Conservation (phyloP, 2,797 vertebrate genomes). For the Xiphorhynchus erythropygius region DNA sequence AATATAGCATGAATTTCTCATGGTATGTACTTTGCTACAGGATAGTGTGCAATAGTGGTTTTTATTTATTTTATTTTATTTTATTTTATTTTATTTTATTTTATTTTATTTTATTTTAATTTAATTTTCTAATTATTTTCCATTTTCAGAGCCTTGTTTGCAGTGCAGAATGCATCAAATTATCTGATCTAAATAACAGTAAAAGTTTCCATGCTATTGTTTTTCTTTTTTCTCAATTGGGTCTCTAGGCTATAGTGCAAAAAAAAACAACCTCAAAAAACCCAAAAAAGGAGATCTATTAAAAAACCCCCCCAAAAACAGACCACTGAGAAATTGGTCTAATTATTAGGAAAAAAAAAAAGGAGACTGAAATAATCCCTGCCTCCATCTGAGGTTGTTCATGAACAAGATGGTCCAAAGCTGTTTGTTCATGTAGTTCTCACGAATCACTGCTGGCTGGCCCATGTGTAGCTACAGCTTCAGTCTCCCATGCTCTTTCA, state of each 20-base stretch:
- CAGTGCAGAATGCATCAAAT: constrained; percentile 49
- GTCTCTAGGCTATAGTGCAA: constrained; percentile 61
- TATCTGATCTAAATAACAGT: constrained; percentile 36
- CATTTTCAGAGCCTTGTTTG: constrained; percentile 43
- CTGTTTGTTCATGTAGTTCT: background rate
- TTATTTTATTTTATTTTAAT: background rate
- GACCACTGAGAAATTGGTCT: constrained; percentile 6
- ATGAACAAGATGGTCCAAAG: constrained; percentile 15
- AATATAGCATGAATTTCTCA: constrained; percentile 63
- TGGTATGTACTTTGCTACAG: constrained; percentile 42
- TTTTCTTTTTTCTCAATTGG: constrained; percentile 56
- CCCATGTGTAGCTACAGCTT: background rate
- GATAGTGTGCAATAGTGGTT: constrained; percentile 38
- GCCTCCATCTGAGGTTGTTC: constrained; percentile 49
- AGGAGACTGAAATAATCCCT: constrained; percentile 50
- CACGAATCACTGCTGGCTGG: background rate
- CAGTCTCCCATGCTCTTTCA: constrained; percentile 8
- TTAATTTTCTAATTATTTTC: background rate
- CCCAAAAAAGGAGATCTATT: background rate
- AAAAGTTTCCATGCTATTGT: constrained; percentile 11
- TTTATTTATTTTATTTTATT: background rate
- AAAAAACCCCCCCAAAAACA: background rate
- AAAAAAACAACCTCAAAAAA: background rate
- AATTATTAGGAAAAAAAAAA: background rate
- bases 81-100: background rate